Conservation (phyloP, 2,797 vertebrate species). For the Vireo griseus region DNA sequence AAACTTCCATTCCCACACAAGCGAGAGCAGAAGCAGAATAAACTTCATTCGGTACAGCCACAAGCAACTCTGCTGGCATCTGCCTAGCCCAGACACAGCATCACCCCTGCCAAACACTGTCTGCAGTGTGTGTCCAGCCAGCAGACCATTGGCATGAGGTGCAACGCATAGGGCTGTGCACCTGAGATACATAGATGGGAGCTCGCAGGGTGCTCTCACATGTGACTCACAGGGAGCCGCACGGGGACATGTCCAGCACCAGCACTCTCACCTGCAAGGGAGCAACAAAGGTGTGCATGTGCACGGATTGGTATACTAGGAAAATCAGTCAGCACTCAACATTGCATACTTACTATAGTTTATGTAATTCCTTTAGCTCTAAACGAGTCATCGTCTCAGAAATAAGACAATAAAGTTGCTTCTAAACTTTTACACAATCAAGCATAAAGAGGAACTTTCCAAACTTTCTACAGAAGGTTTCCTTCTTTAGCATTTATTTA, state of each 20-base stretch:
- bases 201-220: rapidly evolving
- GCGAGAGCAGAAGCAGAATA: neutral
- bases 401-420: neutral
- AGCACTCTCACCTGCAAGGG: neutral
- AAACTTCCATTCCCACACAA: neutral
- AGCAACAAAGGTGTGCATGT: neutral
- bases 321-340: neutral
- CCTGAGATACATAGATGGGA: rapidly evolving
- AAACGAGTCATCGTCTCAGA: neutral
- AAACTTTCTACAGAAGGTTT: neutral
- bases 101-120: neutral
- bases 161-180: rapidly evolving
- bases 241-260: neutral
- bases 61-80: neutral
- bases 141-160: neutral
- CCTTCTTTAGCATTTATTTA: neutral
- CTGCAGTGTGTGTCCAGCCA: neutral
- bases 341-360: neutral
- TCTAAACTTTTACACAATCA: neutral
- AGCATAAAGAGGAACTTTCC: neutral
- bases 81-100: neutral
- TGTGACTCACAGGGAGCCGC: neutral
- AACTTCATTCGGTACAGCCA: neutral
- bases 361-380: neutral
- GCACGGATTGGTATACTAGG: rapidly evolving